A percentile compares a stretch with the other conserved stretches of the same genome.
Conservation (phyloP, 2,797 vertebrate species). For the Sandelia bainsii region DNA sequence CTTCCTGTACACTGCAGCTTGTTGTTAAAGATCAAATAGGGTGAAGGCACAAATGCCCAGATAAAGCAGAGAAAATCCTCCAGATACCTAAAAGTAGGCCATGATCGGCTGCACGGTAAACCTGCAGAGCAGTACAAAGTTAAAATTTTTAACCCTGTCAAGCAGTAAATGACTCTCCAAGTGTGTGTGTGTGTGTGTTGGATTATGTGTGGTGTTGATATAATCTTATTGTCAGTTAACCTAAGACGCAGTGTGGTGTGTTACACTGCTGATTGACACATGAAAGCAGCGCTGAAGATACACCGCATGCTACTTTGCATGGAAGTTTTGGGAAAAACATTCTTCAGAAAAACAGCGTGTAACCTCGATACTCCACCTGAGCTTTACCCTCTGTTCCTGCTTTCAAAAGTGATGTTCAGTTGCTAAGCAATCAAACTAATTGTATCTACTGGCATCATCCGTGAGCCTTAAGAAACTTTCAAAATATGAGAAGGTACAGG, state of each 20-base stretch:
- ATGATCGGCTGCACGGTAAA: slow-evolving; percentile 61
- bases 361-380: slow-evolving; percentile 61
- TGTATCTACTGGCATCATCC: slow-evolving; percentile 76
- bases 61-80: slow-evolving; percentile 65
- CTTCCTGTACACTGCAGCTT: slow-evolving; percentile 33
- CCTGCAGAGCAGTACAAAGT: slow-evolving; percentile 66
- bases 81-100: slow-evolving; percentile 73
- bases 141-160: slow-evolving; percentile 52
- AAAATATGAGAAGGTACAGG: slow-evolving; percentile 49
- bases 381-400: slow-evolving; percentile 37
- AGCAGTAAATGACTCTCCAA: slow-evolving; percentile 57
- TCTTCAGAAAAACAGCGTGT: slow-evolving; percentile 42
- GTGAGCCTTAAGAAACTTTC: slow-evolving; percentile 61
- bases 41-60: slow-evolving; percentile 43
- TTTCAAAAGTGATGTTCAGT: slow-evolving; percentile 64
- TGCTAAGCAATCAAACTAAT: slow-evolving; percentile 81
- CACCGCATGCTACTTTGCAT: slow-evolving; percentile 45
- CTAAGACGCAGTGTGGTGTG: slow-evolving; percentile 51
- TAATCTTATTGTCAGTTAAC: slow-evolving; percentile 70
- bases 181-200: slow-evolving; percentile 21
- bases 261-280: slow-evolving; percentile 72
- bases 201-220: slow-evolving; percentile 57
- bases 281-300: slow-evolving; percentile 60
- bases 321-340: slow-evolving; percentile 58
- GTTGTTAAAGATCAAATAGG: slow-evolving; percentile 23